Base-by-base conservation (phyloP, 2,888 invertebrate genomes). In the Sinodicranocentrus sp. region DNA sequence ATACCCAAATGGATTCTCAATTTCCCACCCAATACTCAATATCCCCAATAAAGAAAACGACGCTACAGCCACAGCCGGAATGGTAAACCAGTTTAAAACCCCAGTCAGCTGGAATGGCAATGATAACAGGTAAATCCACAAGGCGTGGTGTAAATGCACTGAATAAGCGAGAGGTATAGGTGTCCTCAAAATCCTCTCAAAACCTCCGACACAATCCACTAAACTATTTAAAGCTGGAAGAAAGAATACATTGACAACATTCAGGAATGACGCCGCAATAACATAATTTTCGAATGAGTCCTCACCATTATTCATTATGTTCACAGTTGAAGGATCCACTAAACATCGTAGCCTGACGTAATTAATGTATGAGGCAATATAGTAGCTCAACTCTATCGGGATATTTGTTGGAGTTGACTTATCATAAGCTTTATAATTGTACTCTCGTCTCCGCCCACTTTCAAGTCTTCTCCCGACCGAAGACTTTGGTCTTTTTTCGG, bases 1-100 rank as follows among this genome's bases (percentile, higher is more conserved):
- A 44, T 83, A 84, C n/a, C 87, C 87, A 71, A 88, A 88, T 23
- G 88, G 88, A 52, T 88, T 88, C 52, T 88, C 88, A 39, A 88
- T 88, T 82, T 88, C 88, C 83, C 86, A 78, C 13, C 88, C 87
- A 21, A 87, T 88, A 15, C 70, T 84, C 39, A 87, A 54, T 21
- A 86, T 85, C n/a, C 88, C 88, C 1, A 87, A 72, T 15, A 87
- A 84, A 2, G 87, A 83, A 83, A 88, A 88, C 0, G 87, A 85
- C 0, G 85, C 83, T 0, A 88, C 23, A 5, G 68, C 70, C 3
- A 85, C 84, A 10, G 86, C 86, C 10, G 86, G 87, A 57, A 87
- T 68, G 1, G 87, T 85, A 33, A 78, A 86, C 88, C 88, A 87
- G 23, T 79, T 61, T 44, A 87, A 48, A 6, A 52, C 26, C 19